Base-by-base conservation (phyloP, 2,888 invertebrate genomes). In the Opisthograptis luteolata region DNA sequence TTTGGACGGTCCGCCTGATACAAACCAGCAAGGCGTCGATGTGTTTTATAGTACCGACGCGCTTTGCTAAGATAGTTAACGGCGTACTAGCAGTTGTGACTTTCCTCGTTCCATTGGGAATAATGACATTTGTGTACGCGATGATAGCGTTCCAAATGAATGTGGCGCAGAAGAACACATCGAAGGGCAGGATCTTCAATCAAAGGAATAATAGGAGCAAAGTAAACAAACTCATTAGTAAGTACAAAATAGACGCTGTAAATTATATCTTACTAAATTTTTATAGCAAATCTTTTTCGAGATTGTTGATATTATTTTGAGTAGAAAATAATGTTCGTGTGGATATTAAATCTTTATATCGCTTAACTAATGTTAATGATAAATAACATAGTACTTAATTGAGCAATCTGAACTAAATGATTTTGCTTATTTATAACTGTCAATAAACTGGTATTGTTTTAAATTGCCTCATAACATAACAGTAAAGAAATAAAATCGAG, bases 221-320 rank as follows among this genome's bases (percentile, higher is more conserved):
- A 68, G 70, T 84, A 0, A 80, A 83, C 49, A 82, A 79, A 51
- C 72, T 83, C 30, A 70, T 82, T 62, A 70, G 83, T 84, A 73
- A 81, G 78, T 75, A 42, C 0, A 37, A 32, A 24, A 24, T 36
- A 10, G 42, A 20, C n/a, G 10, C 34, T 45, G 13, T 2, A 41
- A 5, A 28, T n/a, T n/a, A n/a, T n/a, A n/a, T n/a, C n/a, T n/a
- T n/a, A n/a, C n/a, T n/a, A n/a, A n/a, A n/a, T n/a, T n/a, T n/a
- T n/a, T n/a, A n/a, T n/a, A n/a, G n/a, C n/a, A n/a, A n/a, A n/a
- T n/a, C n/a, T n/a, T n/a, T n/a, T n/a, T n/a, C n/a, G n/a, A n/a
- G n/a, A n/a, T n/a, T n/a, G n/a, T n/a, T n/a, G n/a, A n/a, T n/a
- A n/a, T n/a, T n/a, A n/a, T n/a, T n/a, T n/a, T n/a, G n/a, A n/a